Conservation (phyloP, 2,888 invertebrate genomes). For the Epirrhoe tristata region DNA sequence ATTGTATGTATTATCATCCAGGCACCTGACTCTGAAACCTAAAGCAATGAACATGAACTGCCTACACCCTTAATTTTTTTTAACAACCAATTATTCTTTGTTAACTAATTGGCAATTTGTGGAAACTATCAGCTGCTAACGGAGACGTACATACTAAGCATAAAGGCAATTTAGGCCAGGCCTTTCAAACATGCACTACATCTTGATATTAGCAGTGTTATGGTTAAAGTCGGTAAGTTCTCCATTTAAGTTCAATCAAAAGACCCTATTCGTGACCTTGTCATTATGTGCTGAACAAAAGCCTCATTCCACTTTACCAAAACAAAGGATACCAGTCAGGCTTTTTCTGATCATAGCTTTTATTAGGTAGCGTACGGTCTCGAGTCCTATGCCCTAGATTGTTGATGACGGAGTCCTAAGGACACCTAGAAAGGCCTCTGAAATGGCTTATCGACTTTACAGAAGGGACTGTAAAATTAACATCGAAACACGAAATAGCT, state of each 20-base stretch:
- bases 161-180: not conserved
- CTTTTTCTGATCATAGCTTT: too few species aligned
- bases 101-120: slow-evolving; percentile 15
- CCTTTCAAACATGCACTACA: slow-evolving; percentile 8
- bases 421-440: too few species aligned
- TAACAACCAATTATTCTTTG: slow-evolving; percentile 7
- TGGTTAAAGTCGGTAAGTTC: slow-evolving; percentile 18
- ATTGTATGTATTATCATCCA: too few species aligned
- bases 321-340: too few species aligned
- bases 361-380: too few species aligned
- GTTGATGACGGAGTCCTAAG: not conserved
- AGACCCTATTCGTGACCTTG: not conserved
- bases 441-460: too few species aligned
- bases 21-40: too few species aligned
- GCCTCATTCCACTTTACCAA: too few species aligned
- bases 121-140: not conserved
- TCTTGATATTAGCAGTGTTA: slow-evolving; percentile 2
- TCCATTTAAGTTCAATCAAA: not conserved
- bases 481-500: too few species aligned
- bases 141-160: not conserved
- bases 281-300: not conserved
- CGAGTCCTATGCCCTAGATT: not conserved
- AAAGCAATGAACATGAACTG: too few species aligned
- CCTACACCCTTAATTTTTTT: not conserved
- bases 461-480: too few species aligned